A percentile compares a stretch with the other conserved stretches of the same genome.
phyloP scores from a whole-genome alignment of 2,797 vertebrate genomes.

The Hydrolagus colliei region DNA sequence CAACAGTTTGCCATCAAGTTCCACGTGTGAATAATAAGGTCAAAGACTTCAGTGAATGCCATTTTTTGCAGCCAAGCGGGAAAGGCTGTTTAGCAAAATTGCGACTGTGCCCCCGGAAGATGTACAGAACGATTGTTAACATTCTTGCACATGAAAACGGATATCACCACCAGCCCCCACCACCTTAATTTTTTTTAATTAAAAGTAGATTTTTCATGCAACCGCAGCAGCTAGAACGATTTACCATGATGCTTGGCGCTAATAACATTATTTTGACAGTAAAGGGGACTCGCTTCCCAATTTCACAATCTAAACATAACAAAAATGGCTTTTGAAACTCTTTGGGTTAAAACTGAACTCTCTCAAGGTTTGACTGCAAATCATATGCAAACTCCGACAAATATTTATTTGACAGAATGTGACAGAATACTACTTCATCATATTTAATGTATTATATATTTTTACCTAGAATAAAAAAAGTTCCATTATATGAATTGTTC shows the following conservation, averaged over 20 bases:
- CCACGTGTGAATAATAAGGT: background rate
- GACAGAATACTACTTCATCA: background rate
- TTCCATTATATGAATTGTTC: background rate
- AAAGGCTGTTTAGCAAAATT: constrained; percentile 33
- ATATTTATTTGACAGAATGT: background rate
- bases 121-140: background rate
- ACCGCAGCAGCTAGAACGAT: constrained; percentile 49
- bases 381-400: too few species aligned
- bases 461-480: background rate
- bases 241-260: background rate
- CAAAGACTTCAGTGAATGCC: background rate
- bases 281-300: too few species aligned
- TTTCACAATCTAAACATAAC: too few species aligned
- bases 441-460: background rate
- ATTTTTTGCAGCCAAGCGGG: constrained; percentile 62
- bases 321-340: too few species aligned
- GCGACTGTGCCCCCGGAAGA: constrained; percentile 42
- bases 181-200: background rate
- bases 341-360: too few species aligned
- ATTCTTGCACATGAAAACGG: background rate
- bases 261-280: background rate
- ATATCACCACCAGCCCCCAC: too few species aligned
- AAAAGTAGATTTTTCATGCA: constrained; percentile 40
- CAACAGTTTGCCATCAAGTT: background rate
- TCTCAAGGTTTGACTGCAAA: too few species aligned